Evolutionary conservation across 2,888 invertebrate species (phyloP).

Genomic region (Andrena bucephala): DNA sequence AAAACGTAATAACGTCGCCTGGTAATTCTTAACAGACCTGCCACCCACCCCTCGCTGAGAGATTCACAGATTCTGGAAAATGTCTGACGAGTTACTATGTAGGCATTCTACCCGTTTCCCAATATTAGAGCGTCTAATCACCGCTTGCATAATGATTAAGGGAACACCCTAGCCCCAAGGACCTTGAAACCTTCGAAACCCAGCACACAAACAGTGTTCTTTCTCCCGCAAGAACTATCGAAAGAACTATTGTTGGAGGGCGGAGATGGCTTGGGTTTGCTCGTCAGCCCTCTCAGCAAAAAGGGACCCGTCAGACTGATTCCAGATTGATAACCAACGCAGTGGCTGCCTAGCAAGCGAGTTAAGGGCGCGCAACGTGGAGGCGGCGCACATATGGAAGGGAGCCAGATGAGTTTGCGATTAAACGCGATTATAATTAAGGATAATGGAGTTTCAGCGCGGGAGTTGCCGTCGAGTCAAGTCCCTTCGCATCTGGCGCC

Average conservation of each 20-base stretch:
- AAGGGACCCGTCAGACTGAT: constrained; percentile 61
- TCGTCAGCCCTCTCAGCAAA: neutral
- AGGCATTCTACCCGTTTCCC: no score
- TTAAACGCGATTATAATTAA: constrained; percentile 84
- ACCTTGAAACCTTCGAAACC: no score
- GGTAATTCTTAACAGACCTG: constrained; percentile 18
- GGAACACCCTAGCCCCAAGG: no score
- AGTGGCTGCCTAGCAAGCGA: constrained; percentile 62
- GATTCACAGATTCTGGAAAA: constrained; percentile 19
- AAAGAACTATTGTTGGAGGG: neutral
- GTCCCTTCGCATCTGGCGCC: constrained; percentile 75
- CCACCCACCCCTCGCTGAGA: constrained; percentile 12
- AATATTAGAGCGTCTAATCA: no score
- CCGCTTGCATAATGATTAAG: no score
- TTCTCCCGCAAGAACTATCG: neutral
- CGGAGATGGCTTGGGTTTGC: neutral
- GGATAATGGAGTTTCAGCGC: constrained; percentile 82
- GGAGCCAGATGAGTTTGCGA: constrained; percentile 79
- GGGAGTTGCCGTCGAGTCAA: constrained; percentile 75
- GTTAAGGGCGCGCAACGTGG: constrained; percentile 42
- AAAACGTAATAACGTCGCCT: constrained; percentile 14
- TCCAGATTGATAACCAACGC: constrained; percentile 78
- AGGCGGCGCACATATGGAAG: constrained; percentile 64
- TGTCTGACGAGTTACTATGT: no score
- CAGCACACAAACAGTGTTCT: no score